Evolutionary conservation across 2,797 vertebrate species (phyloP).

Genomic region (Varecia variegata): DNA sequence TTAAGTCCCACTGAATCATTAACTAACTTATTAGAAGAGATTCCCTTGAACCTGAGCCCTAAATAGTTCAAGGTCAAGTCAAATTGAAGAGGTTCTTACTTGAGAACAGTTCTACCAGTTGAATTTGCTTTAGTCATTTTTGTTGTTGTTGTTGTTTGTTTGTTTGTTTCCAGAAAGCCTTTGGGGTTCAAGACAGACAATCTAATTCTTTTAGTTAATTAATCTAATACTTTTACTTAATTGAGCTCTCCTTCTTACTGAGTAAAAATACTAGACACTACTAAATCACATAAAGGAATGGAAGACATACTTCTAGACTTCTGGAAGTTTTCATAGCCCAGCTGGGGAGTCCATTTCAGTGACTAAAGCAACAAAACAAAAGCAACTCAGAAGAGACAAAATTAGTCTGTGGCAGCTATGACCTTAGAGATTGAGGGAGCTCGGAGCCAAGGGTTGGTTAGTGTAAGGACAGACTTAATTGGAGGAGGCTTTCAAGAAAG

Average conservation of each 20-base stretch:
- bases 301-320: background rate
- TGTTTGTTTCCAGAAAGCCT: constrained; percentile 14
- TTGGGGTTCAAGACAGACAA: background rate
- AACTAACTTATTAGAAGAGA: background rate
- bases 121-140: background rate
- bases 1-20: background rate
- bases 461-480: background rate
- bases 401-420: background rate
- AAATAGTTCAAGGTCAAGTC: background rate
- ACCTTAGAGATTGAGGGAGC: background rate
- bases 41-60: background rate
- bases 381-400: background rate
- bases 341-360: background rate
- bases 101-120: background rate
- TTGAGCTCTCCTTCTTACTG: background rate
- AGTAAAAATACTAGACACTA: background rate
- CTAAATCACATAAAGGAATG: background rate
- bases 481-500: background rate
- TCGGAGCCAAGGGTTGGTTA: background rate
- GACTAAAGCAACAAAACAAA: constrained; percentile 38
- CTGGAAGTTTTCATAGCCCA: background rate
- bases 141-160: too few relatives aligned
- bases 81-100: background rate
- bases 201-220: background rate
- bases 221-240: background rate